Conservation (phyloP, 2,888 invertebrate genomes). For the Torymus texanus region DNA sequence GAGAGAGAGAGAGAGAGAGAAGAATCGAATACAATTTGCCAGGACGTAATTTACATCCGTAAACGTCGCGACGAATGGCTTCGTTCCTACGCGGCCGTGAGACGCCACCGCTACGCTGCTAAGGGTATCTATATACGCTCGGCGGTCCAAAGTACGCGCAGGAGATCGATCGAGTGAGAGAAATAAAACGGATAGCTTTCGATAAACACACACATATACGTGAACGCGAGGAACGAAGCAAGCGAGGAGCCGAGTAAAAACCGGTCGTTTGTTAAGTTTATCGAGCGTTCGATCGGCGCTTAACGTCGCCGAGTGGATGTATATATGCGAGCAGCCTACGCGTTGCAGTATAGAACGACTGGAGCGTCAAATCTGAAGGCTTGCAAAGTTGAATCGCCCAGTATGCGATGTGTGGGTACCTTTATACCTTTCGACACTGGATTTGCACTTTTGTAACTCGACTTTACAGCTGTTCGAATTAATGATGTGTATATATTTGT, state of each 20-base stretch:
- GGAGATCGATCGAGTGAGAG: slow-evolving; percentile 33
- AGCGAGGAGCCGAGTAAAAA: neutral
- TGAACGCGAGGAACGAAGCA: no score
- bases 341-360: no score
- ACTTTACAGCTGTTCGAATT: no score
- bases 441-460: no score
- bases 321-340: neutral
- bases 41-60: slow-evolving; percentile 47
- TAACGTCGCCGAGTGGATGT: slow-evolving; percentile 1
- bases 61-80: slow-evolving; percentile 22
- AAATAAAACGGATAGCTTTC: slow-evolving; percentile 42
- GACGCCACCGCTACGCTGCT: neutral
- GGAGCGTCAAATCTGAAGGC: no score
- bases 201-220: slow-evolving; percentile 31
- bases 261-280: slow-evolving; percentile 38
- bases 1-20: neutral
- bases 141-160: no score
- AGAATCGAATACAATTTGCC: slow-evolving; percentile 25
- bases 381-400: no score
- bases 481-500: no score
- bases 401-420: no score
- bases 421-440: no score
- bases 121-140: no score
- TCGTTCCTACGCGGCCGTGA: neutral
- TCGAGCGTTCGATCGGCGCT: slow-evolving; percentile 39